Percentiles rank a stretch among this genome's conserved stretches.
Conservation (phyloP, 2,888 invertebrate genomes). For the Apamea sordens region DNA sequence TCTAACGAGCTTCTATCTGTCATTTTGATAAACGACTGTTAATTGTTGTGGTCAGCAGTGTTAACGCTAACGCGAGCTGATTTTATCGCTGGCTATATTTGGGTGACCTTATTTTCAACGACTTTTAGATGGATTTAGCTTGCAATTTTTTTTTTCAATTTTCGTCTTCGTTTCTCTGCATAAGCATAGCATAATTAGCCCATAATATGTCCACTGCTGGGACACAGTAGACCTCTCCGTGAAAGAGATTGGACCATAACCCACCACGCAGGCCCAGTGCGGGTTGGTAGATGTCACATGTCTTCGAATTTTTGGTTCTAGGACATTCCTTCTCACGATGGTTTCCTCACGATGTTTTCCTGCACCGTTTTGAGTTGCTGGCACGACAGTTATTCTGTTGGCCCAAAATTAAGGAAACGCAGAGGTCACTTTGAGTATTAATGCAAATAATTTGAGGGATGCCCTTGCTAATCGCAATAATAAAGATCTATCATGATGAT, state of each 20-base stretch:
- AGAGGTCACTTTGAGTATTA: background rate
- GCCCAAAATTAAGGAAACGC: background rate
- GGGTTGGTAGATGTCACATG: too few species aligned
- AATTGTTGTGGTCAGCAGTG: constrained; percentile 65
- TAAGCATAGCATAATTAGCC: too few species aligned
- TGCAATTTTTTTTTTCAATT: background rate
- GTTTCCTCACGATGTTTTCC: background rate
- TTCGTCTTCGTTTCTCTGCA: background rate
- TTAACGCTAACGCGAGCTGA: constrained; percentile 34
- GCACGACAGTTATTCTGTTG: background rate
- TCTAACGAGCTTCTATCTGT: constrained; percentile 73
- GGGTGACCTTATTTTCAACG: constrained; percentile 21
- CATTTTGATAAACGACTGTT: constrained; percentile 73
- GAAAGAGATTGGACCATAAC: too few species aligned
- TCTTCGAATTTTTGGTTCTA: too few species aligned
- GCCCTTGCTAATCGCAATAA: background rate
- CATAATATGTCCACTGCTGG: too few species aligned
- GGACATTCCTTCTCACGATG: too few species aligned
- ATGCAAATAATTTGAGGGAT: background rate
- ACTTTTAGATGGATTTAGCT: background rate
- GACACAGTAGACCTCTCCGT: too few species aligned
- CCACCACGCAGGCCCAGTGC: too few species aligned
- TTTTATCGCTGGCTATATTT: constrained; percentile 44
- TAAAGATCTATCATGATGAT: background rate
- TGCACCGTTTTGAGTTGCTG: background rate